Base-by-base conservation (phyloP, 2,797 vertebrate species). In the Todus mexicanus region DNA sequence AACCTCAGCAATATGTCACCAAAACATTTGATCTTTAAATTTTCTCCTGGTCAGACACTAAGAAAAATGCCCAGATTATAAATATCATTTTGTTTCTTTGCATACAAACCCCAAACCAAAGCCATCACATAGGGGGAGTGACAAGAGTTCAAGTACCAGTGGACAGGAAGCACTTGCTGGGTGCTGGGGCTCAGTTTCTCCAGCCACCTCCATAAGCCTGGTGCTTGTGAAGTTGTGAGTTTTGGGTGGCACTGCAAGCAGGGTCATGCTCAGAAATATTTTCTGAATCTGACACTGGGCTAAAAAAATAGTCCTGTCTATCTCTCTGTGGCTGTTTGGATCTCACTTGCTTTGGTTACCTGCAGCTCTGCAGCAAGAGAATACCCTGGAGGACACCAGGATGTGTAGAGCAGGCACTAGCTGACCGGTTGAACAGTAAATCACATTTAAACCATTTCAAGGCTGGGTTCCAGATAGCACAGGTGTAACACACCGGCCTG, bases 141-240 rank as follows among this genome's bases (percentile, higher is more conserved):
- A 63, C 26, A 69, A 50, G 29, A 76, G 48, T 26, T 69, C 18
- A 59, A 59, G 60, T 18, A 70, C 17, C 5, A 2, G 35, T 0
- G 0, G 15, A 15, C 7, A 2, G 79, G 19, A 5, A 90, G 47
- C 40, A 40, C 18, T 75, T 81, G 31, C 35, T 47, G 47, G 25
- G 48, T 1, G 3, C 48, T 14, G 37, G 15, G 10, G 13, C 56
- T 84, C 5, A 1, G 31, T 21, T 59, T 76, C 35, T 10, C n/a
- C 37, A 42, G 4, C 11, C 0, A 0, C 18, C 12, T 45, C 40
- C 37, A 31, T 22, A 37, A 57, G 27, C 27, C 64, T 43, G 40
- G 15, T 9, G 9, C 27, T 10, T n/a, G 5, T 6, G 26, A 38
- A 79, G 33, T 12, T 31, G 6, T 42, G 29, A 40, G 23, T 40